Percentiles rank a stretch among this genome's conserved stretches.
Evolutionary conservation across 30 jellyfish, hydroid and myxozoan species (phyloP).

Genomic region (Calvadosia cruxmelitensis): DNA sequence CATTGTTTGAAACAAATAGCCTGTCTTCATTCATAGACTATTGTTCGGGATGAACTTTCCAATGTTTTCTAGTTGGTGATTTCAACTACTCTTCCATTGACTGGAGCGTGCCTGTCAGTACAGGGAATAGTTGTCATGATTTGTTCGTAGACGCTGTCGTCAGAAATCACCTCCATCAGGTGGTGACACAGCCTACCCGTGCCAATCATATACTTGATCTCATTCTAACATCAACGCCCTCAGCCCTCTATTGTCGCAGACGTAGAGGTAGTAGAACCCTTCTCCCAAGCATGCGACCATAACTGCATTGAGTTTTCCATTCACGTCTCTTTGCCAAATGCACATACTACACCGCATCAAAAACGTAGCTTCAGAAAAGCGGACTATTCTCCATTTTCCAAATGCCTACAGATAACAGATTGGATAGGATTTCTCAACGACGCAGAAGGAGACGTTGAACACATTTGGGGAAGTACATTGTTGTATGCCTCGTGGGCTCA

Average conservation of each 20-base stretch:
- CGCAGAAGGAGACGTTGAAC: no score
- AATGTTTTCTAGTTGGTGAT: not conserved
- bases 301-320: no score
- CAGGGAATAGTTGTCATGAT: no score
- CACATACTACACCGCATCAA: no score
- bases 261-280: not conserved
- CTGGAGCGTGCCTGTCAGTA: not conserved
- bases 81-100: not conserved
- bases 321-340: no score
- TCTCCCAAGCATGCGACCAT: not conserved
- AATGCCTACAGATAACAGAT: no score
- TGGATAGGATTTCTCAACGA: no score
- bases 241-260: not conserved
- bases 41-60: not conserved
- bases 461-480: no score
- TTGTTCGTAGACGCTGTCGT: not conserved
- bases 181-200: not conserved
- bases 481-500: no score
- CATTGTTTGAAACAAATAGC: not conserved
- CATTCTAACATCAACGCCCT: not conserved
- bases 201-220: not conserved
- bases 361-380: no score
- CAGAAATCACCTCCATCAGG: not conserved
- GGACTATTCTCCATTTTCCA: no score
- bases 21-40: not conserved